Evolutionary conservation across 2,888 invertebrate genomes (phyloP).

Genomic region (Zonitis immaculata): DNA sequence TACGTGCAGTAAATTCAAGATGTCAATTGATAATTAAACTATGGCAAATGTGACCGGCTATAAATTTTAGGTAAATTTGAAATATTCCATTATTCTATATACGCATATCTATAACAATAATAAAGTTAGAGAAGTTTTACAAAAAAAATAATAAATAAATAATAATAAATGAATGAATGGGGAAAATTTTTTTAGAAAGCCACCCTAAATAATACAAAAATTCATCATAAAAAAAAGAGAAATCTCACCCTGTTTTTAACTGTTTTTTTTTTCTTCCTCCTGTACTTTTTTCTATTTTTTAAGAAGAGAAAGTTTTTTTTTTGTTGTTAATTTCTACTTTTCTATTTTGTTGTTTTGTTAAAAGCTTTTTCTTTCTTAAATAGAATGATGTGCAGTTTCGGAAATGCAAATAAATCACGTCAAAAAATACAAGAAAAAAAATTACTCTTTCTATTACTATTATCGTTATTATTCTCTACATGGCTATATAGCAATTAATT

Average conservation of each 20-base stretch:
- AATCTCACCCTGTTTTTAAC: slow-evolving; percentile 6
- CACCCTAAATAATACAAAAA: background rate
- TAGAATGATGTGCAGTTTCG: background rate
- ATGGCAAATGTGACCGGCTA: slow-evolving; percentile 2
- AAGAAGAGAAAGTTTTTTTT: slow-evolving; percentile 15
- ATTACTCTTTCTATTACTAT: too few species aligned
- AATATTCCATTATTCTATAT: background rate
- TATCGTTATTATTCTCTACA: too few species aligned
- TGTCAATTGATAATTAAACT: slow-evolving; percentile 37
- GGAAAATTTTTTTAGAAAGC: too few species aligned
- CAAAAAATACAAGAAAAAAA: too few species aligned
- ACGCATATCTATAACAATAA: too few species aligned
- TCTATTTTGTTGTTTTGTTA: background rate
- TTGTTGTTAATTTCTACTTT: background rate
- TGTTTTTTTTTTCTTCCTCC: background rate
- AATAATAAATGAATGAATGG: too few species aligned
- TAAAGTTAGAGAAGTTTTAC: too few species aligned
- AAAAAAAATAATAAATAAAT: too few species aligned
- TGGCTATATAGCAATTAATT: slow-evolving; percentile 38
- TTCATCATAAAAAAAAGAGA: slow-evolving; percentile 14
- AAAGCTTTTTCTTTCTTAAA: background rate
- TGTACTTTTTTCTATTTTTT: too few species aligned
- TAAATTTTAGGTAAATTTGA: slow-evolving; percentile 10
- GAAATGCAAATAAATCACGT: background rate
- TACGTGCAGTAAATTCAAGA: slow-evolving; percentile 36